Evolutionary conservation across 1,140 invertebrate genomes (phyloP), one percentile per base, ranked within the genome.

Genomic region (Agrilus planipennis): DNA sequence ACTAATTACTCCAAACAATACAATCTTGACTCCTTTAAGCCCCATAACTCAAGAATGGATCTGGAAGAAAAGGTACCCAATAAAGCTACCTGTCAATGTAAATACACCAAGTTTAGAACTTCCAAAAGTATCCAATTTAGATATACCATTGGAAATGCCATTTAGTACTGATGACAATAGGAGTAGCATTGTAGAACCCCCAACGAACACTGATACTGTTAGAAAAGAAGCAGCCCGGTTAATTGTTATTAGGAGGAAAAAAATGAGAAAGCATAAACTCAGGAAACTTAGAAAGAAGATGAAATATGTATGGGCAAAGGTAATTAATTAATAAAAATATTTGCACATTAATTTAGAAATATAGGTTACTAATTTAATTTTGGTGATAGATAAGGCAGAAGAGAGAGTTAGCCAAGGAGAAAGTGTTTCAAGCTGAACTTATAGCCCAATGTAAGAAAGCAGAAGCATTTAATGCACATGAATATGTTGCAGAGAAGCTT

Each of bases 201-300:
- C 50, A 3, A 39, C 39, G 11, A 39, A 39, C n/a, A 42, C 49
- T 38, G 52, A 61, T 41, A 72, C n/a, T n/a, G 72, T 75, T 46
- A 85, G 42, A 16, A 55, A 51, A 49, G 37, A 79, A 53, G 84
- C 85, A 0, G 72, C 69, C 1, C 64, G 79, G 34, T 55, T 89
- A 23, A 80, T 89, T 51, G 75, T 80, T 0, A 89, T 89, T 30
- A 71, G 87, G 27, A 68, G 74, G 30, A 74, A 71, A 23, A 92
- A 91, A 64, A 89, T 92, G 79, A 87, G 81, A 54, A 84, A 79
- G 52, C 87, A 90, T 53, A 85, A 89, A 57, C 65, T 82, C 28
- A 79, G 57, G 53, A 91, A 90, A 61, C 59, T 85, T 18, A 69
- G 81, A 39, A 89, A 82, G 54, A 75, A 64, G 43, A 84, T 86